phyloP scores from a whole-genome alignment of 2,797 vertebrate genomes.

The Rousettus madagascariensis region DNA sequence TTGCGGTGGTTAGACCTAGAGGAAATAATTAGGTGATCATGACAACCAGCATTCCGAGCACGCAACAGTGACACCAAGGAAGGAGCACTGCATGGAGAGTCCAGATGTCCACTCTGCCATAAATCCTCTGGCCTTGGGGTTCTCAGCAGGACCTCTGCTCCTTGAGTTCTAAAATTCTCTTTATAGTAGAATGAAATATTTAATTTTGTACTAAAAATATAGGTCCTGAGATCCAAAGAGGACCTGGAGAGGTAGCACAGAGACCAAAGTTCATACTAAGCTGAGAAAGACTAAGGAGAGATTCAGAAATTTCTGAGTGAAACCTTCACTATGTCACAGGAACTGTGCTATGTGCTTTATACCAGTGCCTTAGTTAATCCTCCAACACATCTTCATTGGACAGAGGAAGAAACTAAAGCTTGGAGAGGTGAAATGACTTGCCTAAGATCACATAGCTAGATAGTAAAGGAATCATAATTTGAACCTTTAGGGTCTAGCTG shows the following conservation, averaged over 20 bases:
- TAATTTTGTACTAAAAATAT: neutral
- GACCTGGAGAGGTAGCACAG: neutral
- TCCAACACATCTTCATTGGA: neutral
- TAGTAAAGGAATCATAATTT: neutral
- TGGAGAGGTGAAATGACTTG: neutral
- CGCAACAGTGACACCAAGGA: neutral
- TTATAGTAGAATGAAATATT: neutral
- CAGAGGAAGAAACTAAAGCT: neutral
- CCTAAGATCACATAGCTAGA: neutral
- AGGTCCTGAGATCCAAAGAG: neutral
- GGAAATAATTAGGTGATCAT: conserved; percentile 79
- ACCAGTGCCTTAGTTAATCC: neutral
- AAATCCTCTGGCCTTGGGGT: neutral
- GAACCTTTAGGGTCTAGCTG: neutral
- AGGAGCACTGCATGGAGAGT: neutral
- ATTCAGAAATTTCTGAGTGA: neutral
- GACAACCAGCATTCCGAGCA: conserved; percentile 75
- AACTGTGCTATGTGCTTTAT: neutral
- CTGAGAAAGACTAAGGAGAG: neutral
- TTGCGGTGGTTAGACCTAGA: conserved; percentile 78
- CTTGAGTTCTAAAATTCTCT: neutral
- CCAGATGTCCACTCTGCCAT: neutral
- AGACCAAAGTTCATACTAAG: neutral
- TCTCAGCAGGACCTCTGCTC: neutral
- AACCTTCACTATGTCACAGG: neutral